Percentiles rank a stretch among this genome's conserved stretches.
phyloP scores from a whole-genome alignment of 2,113 vertebrate genomes.

The Alethe diademata region DNA sequence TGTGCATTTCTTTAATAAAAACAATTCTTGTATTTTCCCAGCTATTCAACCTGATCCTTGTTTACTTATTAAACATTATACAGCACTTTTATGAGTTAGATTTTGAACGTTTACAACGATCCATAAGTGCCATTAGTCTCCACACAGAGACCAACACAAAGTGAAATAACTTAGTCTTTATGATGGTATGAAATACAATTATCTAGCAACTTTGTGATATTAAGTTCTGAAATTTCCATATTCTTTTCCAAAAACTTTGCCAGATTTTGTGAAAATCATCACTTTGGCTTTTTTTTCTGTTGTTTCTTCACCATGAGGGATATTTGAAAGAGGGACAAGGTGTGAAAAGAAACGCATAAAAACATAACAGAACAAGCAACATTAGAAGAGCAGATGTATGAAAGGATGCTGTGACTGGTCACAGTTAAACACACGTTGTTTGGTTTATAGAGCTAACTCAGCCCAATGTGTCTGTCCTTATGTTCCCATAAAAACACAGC shows the following conservation, averaged over 20 bases:
- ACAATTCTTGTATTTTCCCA: background rate
- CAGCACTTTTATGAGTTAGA: background rate
- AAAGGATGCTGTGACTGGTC: background rate
- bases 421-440: background rate
- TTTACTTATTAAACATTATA: background rate
- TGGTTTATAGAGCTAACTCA: background rate
- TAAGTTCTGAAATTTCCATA: background rate
- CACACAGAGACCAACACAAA: background rate
- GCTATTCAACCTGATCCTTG: background rate
- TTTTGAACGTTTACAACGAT: background rate
- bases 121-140: background rate
- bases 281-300: background rate
- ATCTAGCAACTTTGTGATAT: background rate
- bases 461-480: background rate
- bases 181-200: background rate
- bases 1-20: background rate
- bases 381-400: background rate
- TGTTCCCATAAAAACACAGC: background rate
- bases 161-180: background rate
- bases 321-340: background rate
- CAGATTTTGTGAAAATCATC: background rate
- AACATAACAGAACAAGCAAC: background rate
- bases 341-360: rapidly evolving
- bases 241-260: background rate
- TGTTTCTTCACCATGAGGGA: background rate